phyloP scores from a whole-genome alignment of 2,888 invertebrate species.

The Hylaea fasciaria region DNA sequence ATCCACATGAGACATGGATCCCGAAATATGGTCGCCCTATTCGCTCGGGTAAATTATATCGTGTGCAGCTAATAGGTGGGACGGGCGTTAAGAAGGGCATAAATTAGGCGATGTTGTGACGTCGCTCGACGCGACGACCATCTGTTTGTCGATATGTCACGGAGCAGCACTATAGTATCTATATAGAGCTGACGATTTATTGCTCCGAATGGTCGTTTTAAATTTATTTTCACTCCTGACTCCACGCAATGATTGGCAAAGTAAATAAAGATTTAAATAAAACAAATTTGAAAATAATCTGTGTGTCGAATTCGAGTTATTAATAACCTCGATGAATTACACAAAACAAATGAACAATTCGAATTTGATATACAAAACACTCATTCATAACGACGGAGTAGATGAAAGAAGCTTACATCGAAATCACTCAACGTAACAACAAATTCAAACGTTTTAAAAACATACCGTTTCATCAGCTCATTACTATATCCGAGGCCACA shows the following conservation, averaged over 20 bases:
- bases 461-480: conserved; percentile 56
- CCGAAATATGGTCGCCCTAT: conserved; percentile 60
- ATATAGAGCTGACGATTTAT: conserved; percentile 57
- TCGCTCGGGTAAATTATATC: conserved; percentile 73
- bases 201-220: background rate
- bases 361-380: conserved; percentile 9
- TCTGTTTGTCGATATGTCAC: conserved; percentile 84
- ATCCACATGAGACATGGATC: conserved; percentile 42
- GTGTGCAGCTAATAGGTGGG: conserved; percentile 83
- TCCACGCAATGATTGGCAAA: background rate
- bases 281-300: too few species aligned
- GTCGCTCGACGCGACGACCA: conserved; percentile 69
- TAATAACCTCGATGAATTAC: conserved; percentile 7
- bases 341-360: conserved; percentile 9
- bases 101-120: conserved; percentile 84
- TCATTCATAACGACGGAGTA: conserved; percentile 6
- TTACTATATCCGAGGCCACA: conserved; percentile 42
- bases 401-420: conserved; percentile 31
- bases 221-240: conserved; percentile 13
- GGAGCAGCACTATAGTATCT: conserved; percentile 62
- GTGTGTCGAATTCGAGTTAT: background rate
- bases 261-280: background rate
- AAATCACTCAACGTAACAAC: conserved; percentile 27
- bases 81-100: conserved; percentile 82
- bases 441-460: conserved; percentile 31